phyloP scores from a whole-genome alignment of 2,113 vertebrate genomes.

The Axis porcinus region DNA sequence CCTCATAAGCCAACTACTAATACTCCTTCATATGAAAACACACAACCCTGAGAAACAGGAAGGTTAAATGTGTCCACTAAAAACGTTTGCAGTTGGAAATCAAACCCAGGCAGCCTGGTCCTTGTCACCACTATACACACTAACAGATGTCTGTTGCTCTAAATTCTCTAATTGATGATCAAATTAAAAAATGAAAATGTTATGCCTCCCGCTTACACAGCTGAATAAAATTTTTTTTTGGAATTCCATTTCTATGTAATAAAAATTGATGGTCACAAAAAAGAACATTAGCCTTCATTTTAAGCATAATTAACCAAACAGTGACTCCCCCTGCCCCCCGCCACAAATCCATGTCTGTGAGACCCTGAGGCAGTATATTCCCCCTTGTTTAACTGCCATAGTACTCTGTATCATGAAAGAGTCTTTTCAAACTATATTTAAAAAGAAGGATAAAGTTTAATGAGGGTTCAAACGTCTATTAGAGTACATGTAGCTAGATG shows the following conservation, averaged over 20 bases:
- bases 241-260: not conserved
- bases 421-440: not conserved
- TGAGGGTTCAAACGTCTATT: not conserved
- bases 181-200: not conserved
- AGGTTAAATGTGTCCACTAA: not conserved
- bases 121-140: not conserved
- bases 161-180: not conserved
- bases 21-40: not conserved
- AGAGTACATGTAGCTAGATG: not conserved
- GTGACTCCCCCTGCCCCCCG: not conserved
- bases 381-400: not conserved
- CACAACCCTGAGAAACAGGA: not conserved
- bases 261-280: conserved; percentile 1
- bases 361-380: not conserved
- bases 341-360: not conserved
- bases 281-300: not conserved
- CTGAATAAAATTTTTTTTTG: not conserved
- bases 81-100: not conserved
- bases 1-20: not conserved
- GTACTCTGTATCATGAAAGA: not conserved
- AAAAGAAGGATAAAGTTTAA: not conserved
- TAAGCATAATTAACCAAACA: conserved; percentile 4
- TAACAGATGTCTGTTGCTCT: not conserved
- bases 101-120: not conserved
- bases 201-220: not conserved